These are phyloP conservation scores for Percina caprodes DNA, from an alignment of 2,113 vertebrate species.

Conservation along the genomic window DNA sequence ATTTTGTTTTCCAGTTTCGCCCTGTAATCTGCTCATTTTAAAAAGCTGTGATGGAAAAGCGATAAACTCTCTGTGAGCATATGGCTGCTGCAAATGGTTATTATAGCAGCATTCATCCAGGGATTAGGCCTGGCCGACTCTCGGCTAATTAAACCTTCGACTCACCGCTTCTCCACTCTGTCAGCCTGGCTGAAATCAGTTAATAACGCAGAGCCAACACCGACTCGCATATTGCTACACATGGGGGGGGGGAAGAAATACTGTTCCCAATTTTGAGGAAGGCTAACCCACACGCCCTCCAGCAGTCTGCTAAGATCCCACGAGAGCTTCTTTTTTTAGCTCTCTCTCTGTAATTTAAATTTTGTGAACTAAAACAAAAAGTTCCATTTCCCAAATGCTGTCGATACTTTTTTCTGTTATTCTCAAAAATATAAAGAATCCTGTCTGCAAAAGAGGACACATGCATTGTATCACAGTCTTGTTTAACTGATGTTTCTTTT, in stretches of 20 bases:
- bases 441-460: neutral
- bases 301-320: slow-evolving; percentile 23
- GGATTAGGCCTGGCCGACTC: slow-evolving; percentile 55
- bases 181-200: slow-evolving; percentile 45
- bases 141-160: slow-evolving; percentile 67
- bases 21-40: slow-evolving; percentile 34
- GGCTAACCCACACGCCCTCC: slow-evolving; percentile 11
- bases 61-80: slow-evolving; percentile 26
- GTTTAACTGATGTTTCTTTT: neutral
- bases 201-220: slow-evolving; percentile 18
- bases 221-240: slow-evolving; percentile 8
- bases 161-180: slow-evolving; percentile 5
- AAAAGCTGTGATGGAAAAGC: slow-evolving; percentile 37
- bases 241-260: neutral
- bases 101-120: slow-evolving; percentile 54
- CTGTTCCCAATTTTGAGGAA: slow-evolving; percentile 23
- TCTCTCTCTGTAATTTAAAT: slow-evolving; percentile 31
- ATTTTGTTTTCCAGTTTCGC: too few species aligned
- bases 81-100: slow-evolving; percentile 54
- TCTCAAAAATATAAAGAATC: neutral
- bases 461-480: neutral
- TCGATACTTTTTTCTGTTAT: neutral
- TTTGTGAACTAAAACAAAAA: slow-evolving; percentile 15
- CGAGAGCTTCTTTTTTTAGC: slow-evolving; percentile 3
- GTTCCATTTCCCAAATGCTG: neutral